These are phyloP conservation scores for Napeogenes inachia DNA, from an alignment of 2,888 invertebrate genomes.

Conservation along the genomic window DNA sequence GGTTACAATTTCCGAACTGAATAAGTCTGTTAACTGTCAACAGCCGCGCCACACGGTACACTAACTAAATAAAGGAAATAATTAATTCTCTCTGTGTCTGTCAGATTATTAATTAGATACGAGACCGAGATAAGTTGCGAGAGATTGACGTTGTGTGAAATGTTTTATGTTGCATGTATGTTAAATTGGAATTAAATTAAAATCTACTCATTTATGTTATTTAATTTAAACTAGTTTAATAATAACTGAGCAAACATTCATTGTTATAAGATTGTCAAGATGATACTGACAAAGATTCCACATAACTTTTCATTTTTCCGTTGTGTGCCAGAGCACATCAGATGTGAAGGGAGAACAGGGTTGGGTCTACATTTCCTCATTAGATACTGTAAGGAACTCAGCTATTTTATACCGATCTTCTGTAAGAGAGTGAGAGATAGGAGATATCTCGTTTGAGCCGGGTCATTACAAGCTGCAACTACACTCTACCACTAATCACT, in stretches of 20 bases:
- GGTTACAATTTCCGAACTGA: neutral
- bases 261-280: no score
- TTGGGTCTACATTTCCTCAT: no score
- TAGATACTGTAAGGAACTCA: neutral
- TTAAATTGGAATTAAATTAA: no score
- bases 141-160: neutral
- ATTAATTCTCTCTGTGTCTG: conserved; percentile 35
- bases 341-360: no score
- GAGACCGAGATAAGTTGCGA: conserved; percentile 7
- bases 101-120: conserved; percentile 38
- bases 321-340: no score
- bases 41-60: conserved; percentile 13
- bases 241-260: no score
- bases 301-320: no score
- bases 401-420: conserved; percentile 14
- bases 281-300: no score
- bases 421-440: neutral
- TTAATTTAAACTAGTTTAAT: no score
- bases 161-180: neutral
- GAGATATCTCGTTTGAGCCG: neutral
- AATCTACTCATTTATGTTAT: no score
- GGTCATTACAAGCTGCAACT: neutral
- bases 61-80: conserved; percentile 29
- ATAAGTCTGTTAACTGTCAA: conserved; percentile 3
- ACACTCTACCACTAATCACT: no score